Evolutionary conservation across 2,797 vertebrate genomes (phyloP).

Genomic region (Lemur catta): DNA sequence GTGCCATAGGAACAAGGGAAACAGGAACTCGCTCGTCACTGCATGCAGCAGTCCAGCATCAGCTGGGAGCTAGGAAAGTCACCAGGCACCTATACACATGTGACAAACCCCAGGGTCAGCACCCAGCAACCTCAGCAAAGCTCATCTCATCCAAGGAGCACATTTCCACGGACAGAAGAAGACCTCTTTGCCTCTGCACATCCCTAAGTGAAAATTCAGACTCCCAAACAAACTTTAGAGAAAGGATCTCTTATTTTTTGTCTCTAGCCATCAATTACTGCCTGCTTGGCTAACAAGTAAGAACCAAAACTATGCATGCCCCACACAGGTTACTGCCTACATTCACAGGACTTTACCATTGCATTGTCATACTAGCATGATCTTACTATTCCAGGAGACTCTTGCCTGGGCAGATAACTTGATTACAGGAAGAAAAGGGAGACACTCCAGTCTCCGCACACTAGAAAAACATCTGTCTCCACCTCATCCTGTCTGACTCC

Average conservation of each 20-base stretch:
- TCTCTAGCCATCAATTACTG: background rate
- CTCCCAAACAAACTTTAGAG: background rate
- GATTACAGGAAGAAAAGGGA: background rate
- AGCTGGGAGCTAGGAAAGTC: background rate
- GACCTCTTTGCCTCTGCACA: background rate
- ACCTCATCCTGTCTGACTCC: too few species aligned
- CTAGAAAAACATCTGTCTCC: background rate
- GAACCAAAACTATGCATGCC: background rate
- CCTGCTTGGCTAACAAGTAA: background rate
- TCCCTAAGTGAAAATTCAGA: background rate
- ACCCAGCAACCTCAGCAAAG: background rate
- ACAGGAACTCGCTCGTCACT: background rate
- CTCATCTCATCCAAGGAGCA: background rate
- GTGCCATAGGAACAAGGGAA: background rate
- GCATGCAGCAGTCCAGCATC: background rate
- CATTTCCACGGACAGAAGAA: background rate
- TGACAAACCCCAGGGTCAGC: background rate
- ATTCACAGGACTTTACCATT: background rate
- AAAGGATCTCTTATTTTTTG: background rate
- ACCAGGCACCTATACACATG: rapidly evolving
- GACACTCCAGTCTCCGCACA: background rate
- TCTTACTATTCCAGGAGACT: background rate
- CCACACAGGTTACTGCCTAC: background rate
- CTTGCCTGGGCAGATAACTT: background rate
- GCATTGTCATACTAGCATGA: rapidly evolving